These are phyloP conservation scores for Dicranocentrus wangi DNA, from an alignment of 2,888 invertebrate species.

Conservation along the genomic window DNA sequence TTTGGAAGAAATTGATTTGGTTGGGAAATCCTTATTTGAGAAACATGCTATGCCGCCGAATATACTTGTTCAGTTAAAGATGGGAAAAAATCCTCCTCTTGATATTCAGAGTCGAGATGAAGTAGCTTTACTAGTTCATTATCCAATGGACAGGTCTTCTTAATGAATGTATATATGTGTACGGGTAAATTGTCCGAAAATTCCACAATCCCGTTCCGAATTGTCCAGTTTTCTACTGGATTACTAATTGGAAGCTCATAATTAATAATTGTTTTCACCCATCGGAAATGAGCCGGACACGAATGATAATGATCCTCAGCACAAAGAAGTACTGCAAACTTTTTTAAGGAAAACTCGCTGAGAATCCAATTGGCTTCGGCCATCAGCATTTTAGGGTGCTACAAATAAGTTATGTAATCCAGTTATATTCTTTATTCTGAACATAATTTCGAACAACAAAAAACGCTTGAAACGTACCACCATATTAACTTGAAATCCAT, in stretches of 20 bases:
- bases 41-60: no score
- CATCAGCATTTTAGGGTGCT: conserved; percentile 39
- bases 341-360: conserved; percentile 41
- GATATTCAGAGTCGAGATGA: conserved; percentile 31
- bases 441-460: background rate
- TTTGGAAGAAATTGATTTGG: no score
- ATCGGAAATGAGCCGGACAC: conserved; percentile 52
- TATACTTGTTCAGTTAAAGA: conserved; percentile 16
- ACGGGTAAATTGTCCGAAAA: conserved; percentile 53
- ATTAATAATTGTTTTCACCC: conserved; percentile 52
- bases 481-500: conserved; percentile 37
- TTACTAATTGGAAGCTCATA: conserved; percentile 48
- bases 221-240: conserved; percentile 46
- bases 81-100: background rate
- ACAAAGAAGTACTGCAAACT: conserved; percentile 34
- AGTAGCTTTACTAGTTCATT: conserved; percentile 54
- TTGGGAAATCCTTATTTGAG: no score
- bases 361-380: conserved; percentile 52
- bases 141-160: conserved; percentile 44
- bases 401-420: background rate
- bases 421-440: background rate
- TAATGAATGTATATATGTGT: conserved; percentile 54
- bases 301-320: conserved; percentile 56
- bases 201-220: conserved; percentile 50
- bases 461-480: conserved; percentile 20